Conservation (phyloP, 2,113 vertebrate species). For the Agelaius tricolor region DNA sequence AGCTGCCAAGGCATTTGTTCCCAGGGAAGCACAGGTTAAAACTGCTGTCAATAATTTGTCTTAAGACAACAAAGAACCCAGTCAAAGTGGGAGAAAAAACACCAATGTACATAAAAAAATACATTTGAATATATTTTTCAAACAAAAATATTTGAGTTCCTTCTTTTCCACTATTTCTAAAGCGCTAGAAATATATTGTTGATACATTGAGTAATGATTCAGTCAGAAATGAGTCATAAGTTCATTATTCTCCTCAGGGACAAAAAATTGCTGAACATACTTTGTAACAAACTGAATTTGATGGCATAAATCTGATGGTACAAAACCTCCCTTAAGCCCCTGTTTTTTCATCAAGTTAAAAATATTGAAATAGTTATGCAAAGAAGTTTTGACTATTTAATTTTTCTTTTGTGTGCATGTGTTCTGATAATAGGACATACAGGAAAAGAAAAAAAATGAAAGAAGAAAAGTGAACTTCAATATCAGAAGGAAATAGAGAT, state of each 20-base stretch:
- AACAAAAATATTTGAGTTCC: neutral
- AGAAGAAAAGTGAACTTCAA: neutral
- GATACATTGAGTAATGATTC: neutral
- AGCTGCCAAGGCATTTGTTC: slow-evolving; percentile 13
- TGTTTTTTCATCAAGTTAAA: neutral
- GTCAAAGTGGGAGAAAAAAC: neutral
- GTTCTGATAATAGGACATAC: neutral
- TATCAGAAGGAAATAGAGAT: neutral
- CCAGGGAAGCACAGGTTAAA: slow-evolving; percentile 33
- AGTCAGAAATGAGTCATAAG: neutral
- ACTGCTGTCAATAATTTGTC: neutral
- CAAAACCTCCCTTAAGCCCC: neutral
- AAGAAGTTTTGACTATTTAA: neutral
- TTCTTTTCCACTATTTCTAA: neutral
- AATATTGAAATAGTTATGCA: neutral
- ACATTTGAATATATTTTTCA: neutral
- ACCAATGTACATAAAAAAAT: neutral
- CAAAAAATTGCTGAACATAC: neutral
- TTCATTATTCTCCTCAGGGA: neutral
- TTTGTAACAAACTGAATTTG: neutral
- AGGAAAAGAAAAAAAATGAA: neutral
- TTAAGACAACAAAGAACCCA: neutral
- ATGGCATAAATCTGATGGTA: neutral
- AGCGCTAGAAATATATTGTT: neutral
- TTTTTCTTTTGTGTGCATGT: neutral